phyloP scores from a whole-genome alignment of 1,140 invertebrate genomes.

The Oscheius sp. region DNA sequence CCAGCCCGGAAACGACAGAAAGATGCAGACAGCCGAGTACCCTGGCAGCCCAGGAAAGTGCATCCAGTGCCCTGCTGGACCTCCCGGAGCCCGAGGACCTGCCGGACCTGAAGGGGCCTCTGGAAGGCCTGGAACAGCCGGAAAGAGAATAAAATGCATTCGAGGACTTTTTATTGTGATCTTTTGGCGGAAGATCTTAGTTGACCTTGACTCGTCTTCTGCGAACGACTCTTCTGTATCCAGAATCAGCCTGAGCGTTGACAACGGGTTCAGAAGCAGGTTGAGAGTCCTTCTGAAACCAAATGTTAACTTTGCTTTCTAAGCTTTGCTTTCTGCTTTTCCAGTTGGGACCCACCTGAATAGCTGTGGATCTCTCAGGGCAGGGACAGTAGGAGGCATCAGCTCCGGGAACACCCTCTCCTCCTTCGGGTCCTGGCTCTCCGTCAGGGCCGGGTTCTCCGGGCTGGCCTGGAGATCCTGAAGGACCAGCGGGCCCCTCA shows the following conservation, averaged over 20 bases:
- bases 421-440: conserved; percentile 9
- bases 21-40: neutral
- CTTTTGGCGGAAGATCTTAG: no score
- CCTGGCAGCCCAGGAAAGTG: conserved; percentile 1
- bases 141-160: no score
- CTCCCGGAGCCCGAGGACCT: no score
- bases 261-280: neutral
- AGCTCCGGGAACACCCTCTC: conserved; percentile 21
- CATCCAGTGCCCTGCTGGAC: conserved; percentile 23
- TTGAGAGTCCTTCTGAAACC: no score
- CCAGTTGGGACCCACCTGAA: no score
- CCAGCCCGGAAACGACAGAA: neutral
- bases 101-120: no score
- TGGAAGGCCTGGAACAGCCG: no score
- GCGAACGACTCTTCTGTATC: neutral
- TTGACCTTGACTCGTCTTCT: neutral
- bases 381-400: conserved; percentile 38
- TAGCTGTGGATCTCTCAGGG: neutral
- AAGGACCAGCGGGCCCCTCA: neutral
- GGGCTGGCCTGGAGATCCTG: conserved; percentile 1
- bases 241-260: neutral
- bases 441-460: conserved; percentile 15
- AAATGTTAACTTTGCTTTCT: no score
- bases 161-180: no score
- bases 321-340: no score